Conservation (phyloP, 2,888 invertebrate species). For the Pyralis farinalis region DNA sequence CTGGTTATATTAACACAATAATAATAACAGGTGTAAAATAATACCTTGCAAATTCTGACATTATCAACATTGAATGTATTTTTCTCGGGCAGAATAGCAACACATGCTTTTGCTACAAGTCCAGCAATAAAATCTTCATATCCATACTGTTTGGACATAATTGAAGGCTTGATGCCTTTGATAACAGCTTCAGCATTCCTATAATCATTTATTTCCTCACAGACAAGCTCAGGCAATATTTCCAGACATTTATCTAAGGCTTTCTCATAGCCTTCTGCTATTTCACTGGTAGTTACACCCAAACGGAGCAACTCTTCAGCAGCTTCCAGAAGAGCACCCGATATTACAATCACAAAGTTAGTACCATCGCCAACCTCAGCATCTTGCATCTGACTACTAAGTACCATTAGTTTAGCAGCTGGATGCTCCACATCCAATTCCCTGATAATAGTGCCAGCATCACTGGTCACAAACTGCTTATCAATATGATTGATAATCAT, state of each 20-base stretch:
- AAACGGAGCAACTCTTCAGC: conserved; percentile 96
- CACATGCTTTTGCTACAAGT: conserved; percentile 93
- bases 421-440: conserved; percentile 99
- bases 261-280: conserved; percentile 96
- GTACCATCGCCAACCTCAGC: conserved; percentile 99
- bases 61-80: conserved; percentile 98
- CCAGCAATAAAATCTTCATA: conserved; percentile 95
- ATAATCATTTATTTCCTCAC: conserved; percentile 87
- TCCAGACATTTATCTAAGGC: conserved; percentile 94
- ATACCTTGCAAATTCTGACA: conserved; percentile 94
- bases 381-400: conserved; percentile 99
- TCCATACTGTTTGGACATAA: conserved; percentile 99
- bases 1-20: too few relatives aligned
- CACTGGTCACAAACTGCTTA: conserved; percentile 99
- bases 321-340: conserved; percentile 94
- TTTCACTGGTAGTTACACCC: conserved; percentile 98
- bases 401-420: conserved; percentile 97
- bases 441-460: conserved; percentile 98
- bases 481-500: conserved; percentile 99
- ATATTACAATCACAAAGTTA: conserved; percentile 97
- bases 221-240: conserved; percentile 91
- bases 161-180: conserved; percentile 88
- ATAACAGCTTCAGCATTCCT: conserved; percentile 85
- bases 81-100: conserved; percentile 92
- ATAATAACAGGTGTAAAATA: too few relatives aligned